Base-by-base conservation (phyloP, 1,140 invertebrate species). In the Mylabris phalerata region DNA sequence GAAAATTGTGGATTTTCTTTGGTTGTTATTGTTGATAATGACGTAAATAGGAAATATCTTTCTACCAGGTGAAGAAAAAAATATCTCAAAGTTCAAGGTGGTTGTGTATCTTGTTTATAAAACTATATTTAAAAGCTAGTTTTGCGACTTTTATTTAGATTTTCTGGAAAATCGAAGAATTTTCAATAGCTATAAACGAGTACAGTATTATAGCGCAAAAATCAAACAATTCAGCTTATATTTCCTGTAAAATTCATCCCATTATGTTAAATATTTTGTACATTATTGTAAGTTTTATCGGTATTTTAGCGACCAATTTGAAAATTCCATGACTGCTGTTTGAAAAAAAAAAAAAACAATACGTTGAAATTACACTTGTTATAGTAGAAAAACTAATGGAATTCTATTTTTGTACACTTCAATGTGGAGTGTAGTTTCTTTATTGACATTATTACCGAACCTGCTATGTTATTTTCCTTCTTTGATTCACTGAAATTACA, bases 381-480 rank as follows among this genome's bases (percentile, higher is more conserved):
- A 54, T 42, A 46, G 32, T 44, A 54, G 40, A 13, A 50, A 50
- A 27, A 26, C 32, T 41, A 52, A 19, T 44, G 50, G 38, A 52
- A 52, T 42, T 54, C 51, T 54, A 54, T 54, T 54, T 54, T 54
- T 54, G 51, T 54, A 54, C 51, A 54, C 51, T 41, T 54, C 51
- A 44, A 44, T 54, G 51, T 54, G 42, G 39, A 54, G 13, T 41
- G 32, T 38, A 32, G 32, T 32, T 32, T 32, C 49, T 54, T 45
- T 41, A 50, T 40, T 41, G 27, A 32, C 7, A 32, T 32, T 32
- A 32, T 7, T 5, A 32, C 4, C 32, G 32, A 19, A 27, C 51
- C 43, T 41, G n/a, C 39, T 26, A 43, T 54, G 42, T 54, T 45
- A 38, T 54, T 54, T 44, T 52, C 19, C 48, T 26, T 50, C 48